Percentiles rank a stretch among this genome's conserved stretches.
These are phyloP conservation scores for Xestia ashworthii DNA, from an alignment of 2,888 invertebrate species.

Conservation along the genomic window DNA sequence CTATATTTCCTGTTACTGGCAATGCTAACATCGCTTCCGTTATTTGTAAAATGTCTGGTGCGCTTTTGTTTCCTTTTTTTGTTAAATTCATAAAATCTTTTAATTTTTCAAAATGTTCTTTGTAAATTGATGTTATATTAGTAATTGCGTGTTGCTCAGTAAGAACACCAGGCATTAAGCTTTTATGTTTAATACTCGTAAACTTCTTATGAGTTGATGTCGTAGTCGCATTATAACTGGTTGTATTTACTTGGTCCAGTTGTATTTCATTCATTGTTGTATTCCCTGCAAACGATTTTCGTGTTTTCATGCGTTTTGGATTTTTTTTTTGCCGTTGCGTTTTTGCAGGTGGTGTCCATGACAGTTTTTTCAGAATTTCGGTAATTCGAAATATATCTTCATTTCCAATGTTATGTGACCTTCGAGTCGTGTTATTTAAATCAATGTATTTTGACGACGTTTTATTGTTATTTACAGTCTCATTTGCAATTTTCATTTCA, in stretches of 20 bases:
- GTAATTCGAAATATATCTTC: conserved; percentile 1
- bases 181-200: conserved; percentile 40
- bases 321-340: neutral
- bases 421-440: conserved; percentile 13
- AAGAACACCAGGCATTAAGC: conserved; percentile 26
- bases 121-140: conserved; percentile 28
- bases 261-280: neutral
- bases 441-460: neutral
- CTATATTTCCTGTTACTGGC: neutral
- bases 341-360: neutral
- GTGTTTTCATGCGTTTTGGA: neutral
- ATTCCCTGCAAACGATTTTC: neutral
- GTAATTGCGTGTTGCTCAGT: conserved; percentile 15
- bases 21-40: neutral
- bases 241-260: neutral
- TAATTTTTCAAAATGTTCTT: conserved; percentile 20
- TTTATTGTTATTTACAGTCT: neutral
- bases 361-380: conserved; percentile 5
- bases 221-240: neutral
- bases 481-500: neutral
- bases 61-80: conserved; percentile 17
- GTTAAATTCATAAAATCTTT: conserved; percentile 19
- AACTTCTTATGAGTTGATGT: conserved; percentile 1
- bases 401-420: conserved; percentile 12
- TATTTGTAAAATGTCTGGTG: conserved; percentile 14